phyloP scores from a whole-genome alignment of 1,140 invertebrate genomes.

The Charaxes varanes region DNA sequence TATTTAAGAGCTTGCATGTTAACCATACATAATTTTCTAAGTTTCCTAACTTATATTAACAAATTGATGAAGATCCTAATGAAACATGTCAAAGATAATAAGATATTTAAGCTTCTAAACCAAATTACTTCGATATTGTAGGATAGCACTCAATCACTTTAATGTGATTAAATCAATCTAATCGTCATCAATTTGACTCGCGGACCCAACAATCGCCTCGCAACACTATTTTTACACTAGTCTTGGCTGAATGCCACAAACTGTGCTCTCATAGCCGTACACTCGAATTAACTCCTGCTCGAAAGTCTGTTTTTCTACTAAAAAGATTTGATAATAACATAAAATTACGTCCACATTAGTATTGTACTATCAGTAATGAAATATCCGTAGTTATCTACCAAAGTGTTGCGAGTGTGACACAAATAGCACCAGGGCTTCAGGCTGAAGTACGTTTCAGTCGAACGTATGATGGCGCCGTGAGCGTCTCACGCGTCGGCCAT shows the following conservation, averaged over 20 bases:
- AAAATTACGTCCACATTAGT: conserved; percentile 32
- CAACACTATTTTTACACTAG: conserved; percentile 65
- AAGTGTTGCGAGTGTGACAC: conserved; percentile 36
- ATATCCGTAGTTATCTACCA: conserved; percentile 34
- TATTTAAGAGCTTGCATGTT: too few species aligned
- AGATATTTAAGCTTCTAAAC: not conserved
- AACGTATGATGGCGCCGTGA: conserved; percentile 61
- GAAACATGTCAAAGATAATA: not conserved
- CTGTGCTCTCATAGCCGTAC: conserved; percentile 48
- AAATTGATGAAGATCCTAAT: too few species aligned
- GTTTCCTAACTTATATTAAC: too few species aligned
- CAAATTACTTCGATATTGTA: conserved; percentile 6
- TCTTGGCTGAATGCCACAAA: conserved; percentile 60
- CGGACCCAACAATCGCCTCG: conserved; percentile 55
- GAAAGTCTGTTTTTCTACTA: conserved; percentile 49
- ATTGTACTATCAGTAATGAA: conserved; percentile 45
- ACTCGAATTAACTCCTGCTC: conserved; percentile 52
- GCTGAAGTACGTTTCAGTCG: conserved; percentile 50
- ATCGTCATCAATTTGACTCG: conserved; percentile 43
- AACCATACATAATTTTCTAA: too few species aligned
- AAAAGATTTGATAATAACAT: conserved; percentile 33
- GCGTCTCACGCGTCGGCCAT: conserved; percentile 51
- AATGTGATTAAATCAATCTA: conserved; percentile 44
- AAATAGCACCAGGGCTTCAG: conserved; percentile 45
- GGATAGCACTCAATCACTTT: conserved; percentile 19